A percentile compares a stretch with the other conserved stretches of the same genome.
Evolutionary conservation across 2,888 invertebrate genomes (phyloP).

Genomic region (Drosophila bunnanda): DNA sequence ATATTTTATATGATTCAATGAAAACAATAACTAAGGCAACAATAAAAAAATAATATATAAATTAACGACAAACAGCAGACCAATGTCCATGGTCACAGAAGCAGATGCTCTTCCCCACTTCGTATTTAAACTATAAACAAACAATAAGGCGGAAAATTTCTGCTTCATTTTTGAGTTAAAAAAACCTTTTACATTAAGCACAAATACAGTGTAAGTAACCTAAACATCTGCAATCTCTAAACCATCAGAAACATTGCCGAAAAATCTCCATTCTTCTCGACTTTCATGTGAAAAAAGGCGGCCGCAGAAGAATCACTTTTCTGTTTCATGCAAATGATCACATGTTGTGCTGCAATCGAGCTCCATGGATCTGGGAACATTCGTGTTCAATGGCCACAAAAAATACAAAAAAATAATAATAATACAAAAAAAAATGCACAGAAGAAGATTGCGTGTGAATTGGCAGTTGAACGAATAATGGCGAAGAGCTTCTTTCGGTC

Average conservation of each 20-base stretch:
- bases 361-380: conserved; percentile 39
- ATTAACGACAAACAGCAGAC: conserved; percentile 16
- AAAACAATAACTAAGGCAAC: conserved; percentile 20
- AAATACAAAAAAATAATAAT: not conserved
- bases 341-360: conserved; percentile 37
- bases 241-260: conserved; percentile 11
- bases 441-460: conserved; percentile 19
- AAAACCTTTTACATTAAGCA: no score
- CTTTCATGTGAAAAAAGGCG: conserved; percentile 24
- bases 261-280: conserved; percentile 25
- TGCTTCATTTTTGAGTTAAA: no score
- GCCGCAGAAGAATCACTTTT: conserved; percentile 6
- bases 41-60: not conserved
- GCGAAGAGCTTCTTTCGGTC: not conserved
- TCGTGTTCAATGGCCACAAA: conserved; percentile 24
- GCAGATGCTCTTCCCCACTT: no score
- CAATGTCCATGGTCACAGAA: conserved; percentile 11
- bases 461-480: not conserved
- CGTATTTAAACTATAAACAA: no score
- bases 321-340: conserved; percentile 30
- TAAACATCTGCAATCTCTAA: not conserved
- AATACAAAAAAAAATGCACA: not conserved
- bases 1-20: conserved; percentile 30
- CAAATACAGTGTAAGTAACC: no score
- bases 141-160: not conserved